Evolutionary conservation across 2,888 invertebrate species (phyloP).

Genomic region (Pollenia griseotomentosa): DNA sequence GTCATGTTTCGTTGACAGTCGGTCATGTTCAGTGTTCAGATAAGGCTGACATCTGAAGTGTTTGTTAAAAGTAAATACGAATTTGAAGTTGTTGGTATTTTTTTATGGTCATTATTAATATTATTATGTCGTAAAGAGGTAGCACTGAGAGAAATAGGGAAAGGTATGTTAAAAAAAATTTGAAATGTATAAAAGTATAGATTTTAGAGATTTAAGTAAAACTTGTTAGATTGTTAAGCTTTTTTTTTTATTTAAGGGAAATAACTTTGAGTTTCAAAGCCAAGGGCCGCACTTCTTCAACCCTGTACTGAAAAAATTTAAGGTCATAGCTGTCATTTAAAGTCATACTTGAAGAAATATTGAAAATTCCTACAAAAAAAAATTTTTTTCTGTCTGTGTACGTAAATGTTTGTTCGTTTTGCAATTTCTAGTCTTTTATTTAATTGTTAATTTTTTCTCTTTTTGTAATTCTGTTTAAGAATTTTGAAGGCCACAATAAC

Average conservation of each 20-base stretch:
- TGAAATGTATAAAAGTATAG: too few relatives aligned
- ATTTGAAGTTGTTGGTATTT: constrained; percentile 25
- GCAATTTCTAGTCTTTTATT: neutral
- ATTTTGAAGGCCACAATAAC: neutral
- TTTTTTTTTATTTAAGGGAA: too few relatives aligned
- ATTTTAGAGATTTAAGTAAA: too few relatives aligned
- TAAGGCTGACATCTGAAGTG: constrained; percentile 12
- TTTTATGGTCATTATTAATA: constrained; percentile 19
- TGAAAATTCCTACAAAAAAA: neutral
- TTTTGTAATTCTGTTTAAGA: neutral
- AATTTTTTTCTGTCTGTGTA: neutral
- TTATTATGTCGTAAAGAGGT: neutral
- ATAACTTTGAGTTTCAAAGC: too few relatives aligned
- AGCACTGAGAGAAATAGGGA: constrained; percentile 8
- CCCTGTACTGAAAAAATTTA: too few relatives aligned
- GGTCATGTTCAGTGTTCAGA: constrained; percentile 2
- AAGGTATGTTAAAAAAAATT: too few relatives aligned
- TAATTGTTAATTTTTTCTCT: too few relatives aligned
- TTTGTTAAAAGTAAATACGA: constrained; percentile 8
- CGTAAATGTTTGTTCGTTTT: neutral
- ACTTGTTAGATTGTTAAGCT: too few relatives aligned
- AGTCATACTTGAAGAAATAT: too few relatives aligned
- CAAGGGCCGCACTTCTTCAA: too few relatives aligned
- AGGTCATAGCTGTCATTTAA: too few relatives aligned
- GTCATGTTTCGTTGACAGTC: neutral